Base-by-base conservation (phyloP, 2,113 vertebrate species). In the Gnathonemus longibarbis region DNA sequence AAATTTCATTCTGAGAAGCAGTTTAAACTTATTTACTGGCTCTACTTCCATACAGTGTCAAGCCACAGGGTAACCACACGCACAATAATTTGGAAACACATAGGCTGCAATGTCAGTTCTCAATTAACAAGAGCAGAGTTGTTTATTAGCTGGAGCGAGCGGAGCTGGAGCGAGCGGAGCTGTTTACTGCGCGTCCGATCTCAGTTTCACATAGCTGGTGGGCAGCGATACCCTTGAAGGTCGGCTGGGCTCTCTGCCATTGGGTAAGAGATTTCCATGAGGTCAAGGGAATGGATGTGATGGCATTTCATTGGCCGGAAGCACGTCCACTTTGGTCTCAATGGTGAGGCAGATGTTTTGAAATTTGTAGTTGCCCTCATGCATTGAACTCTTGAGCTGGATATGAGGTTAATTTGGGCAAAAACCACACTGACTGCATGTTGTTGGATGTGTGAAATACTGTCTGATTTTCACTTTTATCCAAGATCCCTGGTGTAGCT, bases 181-280 rank as follows among this genome's bases (percentile, higher is more conserved):
- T 94, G 95, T 95, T 94, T 94, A 95, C 92, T 89, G 93, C 91
- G 49, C 90, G 92, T 92, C 91, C 92, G 91, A 92, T 91, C 93
- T 93, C 90, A 62, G 90, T 91, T 93, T 91, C 93, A 91, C 93
- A 93, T 92, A 90, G 87, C 92, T 92, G 88, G 86, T 88, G 88
- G 93, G 91, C 56, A 89, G 86, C 58, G 10, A 89, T 88, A 80
- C 53, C 35, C 6, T 21, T 88, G 80, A 90, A 80, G 80, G 74
- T 90, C 88, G 90, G 84, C 88, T 91, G 91, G 88, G 3, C 46
- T 58, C 66, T 87, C 58, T 49, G 88, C 53, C 91, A 90, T 84
- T 31, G 87, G 91, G 91, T 89, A 85, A 93, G 91, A 94, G 88
- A 88, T 95, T 95, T 95, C 95, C 95, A 95, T 95, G 94, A 96